These are phyloP conservation scores for Dynastes tityus DNA, from an alignment of 2,888 invertebrate species.

Conservation along the genomic window DNA sequence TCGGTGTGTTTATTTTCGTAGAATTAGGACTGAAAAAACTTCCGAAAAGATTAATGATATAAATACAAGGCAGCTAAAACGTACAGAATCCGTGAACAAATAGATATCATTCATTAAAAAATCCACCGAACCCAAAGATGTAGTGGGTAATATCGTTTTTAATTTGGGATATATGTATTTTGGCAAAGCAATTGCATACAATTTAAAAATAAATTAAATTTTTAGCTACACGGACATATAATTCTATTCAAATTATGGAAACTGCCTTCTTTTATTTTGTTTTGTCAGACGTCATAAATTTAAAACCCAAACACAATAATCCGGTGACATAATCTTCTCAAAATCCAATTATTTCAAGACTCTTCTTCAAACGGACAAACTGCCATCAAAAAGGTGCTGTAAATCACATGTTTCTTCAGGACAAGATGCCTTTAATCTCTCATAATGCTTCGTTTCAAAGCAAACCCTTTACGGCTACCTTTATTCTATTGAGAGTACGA, in stretches of 20 bases:
- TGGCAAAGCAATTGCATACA: background rate
- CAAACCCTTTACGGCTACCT: too few species aligned
- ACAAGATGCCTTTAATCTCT: conserved; percentile 13
- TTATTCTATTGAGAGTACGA: too few species aligned
- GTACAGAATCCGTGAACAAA: conserved; percentile 53
- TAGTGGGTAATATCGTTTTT: background rate
- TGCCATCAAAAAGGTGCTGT: conserved; percentile 5
- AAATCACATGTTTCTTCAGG: conserved; percentile 21
- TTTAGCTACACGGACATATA: too few species aligned
- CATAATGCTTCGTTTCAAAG: background rate
- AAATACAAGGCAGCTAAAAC: conserved; percentile 44
- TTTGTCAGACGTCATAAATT: conserved; percentile 17
- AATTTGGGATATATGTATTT: background rate
- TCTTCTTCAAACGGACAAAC: background rate
- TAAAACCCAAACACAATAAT: conserved; percentile 1
- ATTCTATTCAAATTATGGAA: too few species aligned
- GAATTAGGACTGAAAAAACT: conserved; percentile 28
- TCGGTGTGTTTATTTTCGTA: conserved; percentile 46
- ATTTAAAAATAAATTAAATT: background rate
- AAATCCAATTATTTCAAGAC: conserved; percentile 35
- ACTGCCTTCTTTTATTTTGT: background rate
- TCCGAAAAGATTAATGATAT: conserved; percentile 53
- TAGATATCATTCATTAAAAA: conserved; percentile 49
- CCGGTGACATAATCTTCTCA: background rate
- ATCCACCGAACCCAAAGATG: conserved; percentile 5